Percentiles rank a stretch among this genome's conserved stretches.
Conservation (phyloP, 2,113 vertebrate species). For the Dinomys branickii region DNA sequence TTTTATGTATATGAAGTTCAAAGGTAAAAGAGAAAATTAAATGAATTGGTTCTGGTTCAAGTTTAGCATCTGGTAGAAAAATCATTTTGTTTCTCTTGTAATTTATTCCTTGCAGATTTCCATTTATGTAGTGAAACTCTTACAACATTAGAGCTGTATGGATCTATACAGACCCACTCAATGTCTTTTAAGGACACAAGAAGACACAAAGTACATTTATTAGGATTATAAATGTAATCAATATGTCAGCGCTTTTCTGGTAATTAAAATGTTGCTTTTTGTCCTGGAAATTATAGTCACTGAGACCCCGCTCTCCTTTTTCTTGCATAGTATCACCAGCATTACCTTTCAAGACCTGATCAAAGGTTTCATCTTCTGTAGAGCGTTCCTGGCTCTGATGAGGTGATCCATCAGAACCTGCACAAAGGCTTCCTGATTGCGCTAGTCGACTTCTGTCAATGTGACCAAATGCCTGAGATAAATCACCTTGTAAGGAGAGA, state of each 20-base stretch:
- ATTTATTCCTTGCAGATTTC: conserved; percentile 58
- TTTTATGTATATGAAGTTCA: conserved; percentile 19
- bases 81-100: conserved; percentile 59
- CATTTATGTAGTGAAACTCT: background rate
- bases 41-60: conserved; percentile 51
- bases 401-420: background rate
- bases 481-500: background rate
- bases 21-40: conserved; percentile 37
- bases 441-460: background rate
- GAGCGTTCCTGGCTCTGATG: background rate
- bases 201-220: conserved; percentile 49
- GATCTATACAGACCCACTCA: conserved; percentile 30
- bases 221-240: conserved; percentile 14
- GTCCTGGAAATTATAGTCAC: background rate
- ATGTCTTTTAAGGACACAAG: conserved; percentile 35
- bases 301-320: background rate
- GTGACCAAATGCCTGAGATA: background rate
- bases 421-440: background rate
- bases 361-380: conserved; percentile 39
- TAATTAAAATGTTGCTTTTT: conserved; percentile 55
- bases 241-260: conserved; percentile 39
- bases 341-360: background rate
- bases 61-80: conserved; percentile 54
- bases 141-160: conserved; percentile 6
- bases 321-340: background rate